Evolutionary conservation across 2,113 vertebrate species (phyloP).

Genomic region (Desmodus rotundus): DNA sequence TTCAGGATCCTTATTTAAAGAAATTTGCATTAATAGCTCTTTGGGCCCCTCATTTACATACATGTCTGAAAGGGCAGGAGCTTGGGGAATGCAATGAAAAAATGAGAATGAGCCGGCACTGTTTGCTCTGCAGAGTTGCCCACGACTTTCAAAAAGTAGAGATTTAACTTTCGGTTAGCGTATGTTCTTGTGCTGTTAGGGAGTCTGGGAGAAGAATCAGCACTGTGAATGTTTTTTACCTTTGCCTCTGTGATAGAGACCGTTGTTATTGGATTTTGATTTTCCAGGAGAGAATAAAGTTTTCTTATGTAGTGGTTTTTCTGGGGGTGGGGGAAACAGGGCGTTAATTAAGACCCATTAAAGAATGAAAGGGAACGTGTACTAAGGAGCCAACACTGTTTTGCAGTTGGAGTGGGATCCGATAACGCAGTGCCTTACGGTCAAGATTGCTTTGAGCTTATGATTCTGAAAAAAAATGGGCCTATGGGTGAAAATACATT

Average conservation of each 20-base stretch:
- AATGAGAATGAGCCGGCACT: neutral
- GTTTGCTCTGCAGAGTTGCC: neutral
- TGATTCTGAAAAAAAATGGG: conserved; percentile 31
- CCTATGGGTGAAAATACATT: neutral
- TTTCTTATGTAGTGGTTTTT: neutral
- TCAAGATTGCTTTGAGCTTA: neutral
- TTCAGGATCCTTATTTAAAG: conserved; percentile 63
- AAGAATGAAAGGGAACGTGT: conserved; percentile 10
- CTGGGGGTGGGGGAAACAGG: neutral
- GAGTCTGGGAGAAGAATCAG: neutral
- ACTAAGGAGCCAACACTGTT: conserved; percentile 5
- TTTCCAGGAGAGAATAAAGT: conserved; percentile 32
- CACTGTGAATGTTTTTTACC: neutral
- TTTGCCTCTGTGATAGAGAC: conserved; percentile 4
- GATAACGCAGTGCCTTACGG: neutral
- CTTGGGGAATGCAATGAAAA: conserved; percentile 55
- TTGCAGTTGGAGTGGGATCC: neutral
- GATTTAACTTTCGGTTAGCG: conserved; percentile 50
- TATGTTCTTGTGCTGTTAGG: neutral
- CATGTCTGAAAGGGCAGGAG: conserved; percentile 63
- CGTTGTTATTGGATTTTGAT: neutral
- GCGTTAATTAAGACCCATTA: conserved; percentile 45
- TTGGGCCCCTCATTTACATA: conserved; percentile 74
- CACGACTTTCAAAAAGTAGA: conserved; percentile 4
- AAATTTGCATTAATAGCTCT: conserved; percentile 72